phyloP scores from a whole-genome alignment of 2,888 invertebrate genomes.

The Drosophila tripunctata region DNA sequence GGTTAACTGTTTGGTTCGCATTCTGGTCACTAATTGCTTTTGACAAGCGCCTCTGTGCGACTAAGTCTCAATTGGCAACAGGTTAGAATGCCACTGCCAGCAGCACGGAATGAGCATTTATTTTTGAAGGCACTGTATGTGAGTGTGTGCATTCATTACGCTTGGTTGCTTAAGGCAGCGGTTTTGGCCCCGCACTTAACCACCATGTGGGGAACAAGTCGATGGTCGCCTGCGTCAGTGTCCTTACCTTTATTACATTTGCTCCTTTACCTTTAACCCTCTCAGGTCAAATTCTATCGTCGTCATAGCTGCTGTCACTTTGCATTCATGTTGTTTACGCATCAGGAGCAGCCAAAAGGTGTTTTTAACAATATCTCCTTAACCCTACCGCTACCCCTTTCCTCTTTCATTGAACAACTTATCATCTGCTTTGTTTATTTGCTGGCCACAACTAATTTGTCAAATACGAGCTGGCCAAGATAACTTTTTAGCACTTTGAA shows the following conservation, averaged over 20 bases:
- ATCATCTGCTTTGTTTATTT: constrained; percentile 19
- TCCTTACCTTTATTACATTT: constrained; percentile 4
- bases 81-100: constrained; percentile 38
- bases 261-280: constrained; percentile 31
- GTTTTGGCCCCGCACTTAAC: constrained; percentile 13
- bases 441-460: constrained; percentile 37
- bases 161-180: constrained; percentile 33
- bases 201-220: constrained; percentile 7
- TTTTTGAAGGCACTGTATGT: constrained; percentile 38
- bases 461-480: constrained; percentile 10
- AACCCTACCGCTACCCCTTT: neutral
- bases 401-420: constrained; percentile 3
- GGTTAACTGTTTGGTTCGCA: constrained; percentile 25
- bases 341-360: constrained; percentile 54
- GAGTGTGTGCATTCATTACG: constrained; percentile 55
- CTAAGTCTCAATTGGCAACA: constrained; percentile 60
- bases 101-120: constrained; percentile 33
- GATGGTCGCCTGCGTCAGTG: constrained; percentile 25
- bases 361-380: constrained; percentile 12
- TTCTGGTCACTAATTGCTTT: constrained; percentile 62
- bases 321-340: constrained; percentile 71
- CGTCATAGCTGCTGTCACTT: constrained; percentile 69
- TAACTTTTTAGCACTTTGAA: constrained; percentile 2
- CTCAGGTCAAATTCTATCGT: constrained; percentile 47
- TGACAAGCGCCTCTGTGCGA: constrained; percentile 43